These are phyloP conservation scores for Watsonalla binaria DNA, from an alignment of 2,888 invertebrate species.

Conservation along the genomic window DNA sequence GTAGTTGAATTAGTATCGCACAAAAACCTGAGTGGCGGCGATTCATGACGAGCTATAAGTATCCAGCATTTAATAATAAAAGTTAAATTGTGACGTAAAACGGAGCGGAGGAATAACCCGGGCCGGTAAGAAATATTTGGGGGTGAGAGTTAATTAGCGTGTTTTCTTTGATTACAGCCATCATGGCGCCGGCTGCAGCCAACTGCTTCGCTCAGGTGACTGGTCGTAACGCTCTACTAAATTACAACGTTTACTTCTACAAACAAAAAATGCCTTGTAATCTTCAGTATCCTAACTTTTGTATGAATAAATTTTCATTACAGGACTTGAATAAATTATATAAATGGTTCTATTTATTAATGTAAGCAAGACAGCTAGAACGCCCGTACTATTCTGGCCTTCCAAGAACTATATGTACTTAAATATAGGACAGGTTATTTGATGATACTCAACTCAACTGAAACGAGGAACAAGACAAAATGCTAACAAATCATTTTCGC, in stretches of 20 bases:
- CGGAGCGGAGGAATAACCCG: slow-evolving; percentile 9
- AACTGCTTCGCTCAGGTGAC: slow-evolving; percentile 67
- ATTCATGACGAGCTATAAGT: slow-evolving; percentile 1
- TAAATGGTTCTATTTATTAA: too few relatives aligned
- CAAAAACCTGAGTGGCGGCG: not conserved
- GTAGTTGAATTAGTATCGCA: too few relatives aligned
- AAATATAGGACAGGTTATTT: too few relatives aligned
- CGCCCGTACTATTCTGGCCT: too few relatives aligned
- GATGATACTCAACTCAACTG: too few relatives aligned
- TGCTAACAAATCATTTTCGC: too few relatives aligned
- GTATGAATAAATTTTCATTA: too few relatives aligned
- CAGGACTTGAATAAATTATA: too few relatives aligned
- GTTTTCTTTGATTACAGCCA: slow-evolving; percentile 77
- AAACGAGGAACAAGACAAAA: too few relatives aligned
- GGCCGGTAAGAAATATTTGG: slow-evolving; percentile 48
- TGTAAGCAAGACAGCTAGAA: too few relatives aligned
- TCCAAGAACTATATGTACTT: too few relatives aligned
- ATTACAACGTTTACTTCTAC: slow-evolving; percentile 61
- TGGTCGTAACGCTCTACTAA: slow-evolving; percentile 51
- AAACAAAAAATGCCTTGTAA: slow-evolving; percentile 23
- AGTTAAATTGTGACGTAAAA: slow-evolving; percentile 25
- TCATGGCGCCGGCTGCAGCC: slow-evolving; percentile 68
- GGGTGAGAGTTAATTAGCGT: slow-evolving; percentile 70
- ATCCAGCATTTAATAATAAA: slow-evolving; percentile 15
- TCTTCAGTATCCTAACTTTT: too few relatives aligned